Percentiles rank a stretch among this genome's conserved stretches.
Evolutionary conservation across 2,888 invertebrate genomes (phyloP).

Genomic region (Agonopterix subpropinquella): DNA sequence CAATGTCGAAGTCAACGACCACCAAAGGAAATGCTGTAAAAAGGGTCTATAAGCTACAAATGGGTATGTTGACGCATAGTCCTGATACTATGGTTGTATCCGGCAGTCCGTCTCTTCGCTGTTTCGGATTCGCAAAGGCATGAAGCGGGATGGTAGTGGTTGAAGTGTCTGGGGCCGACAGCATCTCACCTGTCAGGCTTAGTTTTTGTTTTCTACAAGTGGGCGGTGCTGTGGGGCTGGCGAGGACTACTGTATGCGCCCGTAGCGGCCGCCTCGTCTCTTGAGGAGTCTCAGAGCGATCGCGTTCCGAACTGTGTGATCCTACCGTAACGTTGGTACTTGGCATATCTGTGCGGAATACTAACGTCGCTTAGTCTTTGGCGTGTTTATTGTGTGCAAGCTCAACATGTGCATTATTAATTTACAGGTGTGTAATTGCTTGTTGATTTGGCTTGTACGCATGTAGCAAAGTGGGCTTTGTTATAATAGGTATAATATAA

Average conservation of each 20-base stretch:
- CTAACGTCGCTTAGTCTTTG: conserved; percentile 57
- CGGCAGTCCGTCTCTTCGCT: conserved; percentile 29
- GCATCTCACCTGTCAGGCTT: conserved; percentile 78
- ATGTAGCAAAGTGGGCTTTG: conserved; percentile 1
- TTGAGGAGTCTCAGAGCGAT: conserved; percentile 35
- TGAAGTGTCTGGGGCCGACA: conserved; percentile 30
- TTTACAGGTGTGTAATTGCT: not conserved
- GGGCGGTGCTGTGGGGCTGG: conserved; percentile 78
- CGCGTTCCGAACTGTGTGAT: conserved; percentile 43
- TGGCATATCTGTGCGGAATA: conserved; percentile 65
- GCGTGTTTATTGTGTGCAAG: conserved; percentile 24
- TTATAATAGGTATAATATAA: not conserved
- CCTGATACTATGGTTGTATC: conserved; percentile 23
- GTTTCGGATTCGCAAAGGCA: conserved; percentile 24
- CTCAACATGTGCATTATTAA: conserved; percentile 7
- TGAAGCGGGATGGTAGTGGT: conserved; percentile 11
- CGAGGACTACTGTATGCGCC: conserved; percentile 79
- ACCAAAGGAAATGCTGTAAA: conserved; percentile 1
- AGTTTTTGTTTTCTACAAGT: conserved; percentile 81
- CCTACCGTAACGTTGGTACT: conserved; percentile 52
- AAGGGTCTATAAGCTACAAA: conserved; percentile 4
- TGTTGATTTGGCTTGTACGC: conserved; percentile 1
- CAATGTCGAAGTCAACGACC: conserved; percentile 3
- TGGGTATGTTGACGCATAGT: conserved; percentile 17
- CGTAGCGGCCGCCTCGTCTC: conserved; percentile 38